Evolutionary conservation across 2,113 vertebrate genomes (phyloP), one percentile per base, ranked within the genome.

Genomic region (Neogale vison): DNA sequence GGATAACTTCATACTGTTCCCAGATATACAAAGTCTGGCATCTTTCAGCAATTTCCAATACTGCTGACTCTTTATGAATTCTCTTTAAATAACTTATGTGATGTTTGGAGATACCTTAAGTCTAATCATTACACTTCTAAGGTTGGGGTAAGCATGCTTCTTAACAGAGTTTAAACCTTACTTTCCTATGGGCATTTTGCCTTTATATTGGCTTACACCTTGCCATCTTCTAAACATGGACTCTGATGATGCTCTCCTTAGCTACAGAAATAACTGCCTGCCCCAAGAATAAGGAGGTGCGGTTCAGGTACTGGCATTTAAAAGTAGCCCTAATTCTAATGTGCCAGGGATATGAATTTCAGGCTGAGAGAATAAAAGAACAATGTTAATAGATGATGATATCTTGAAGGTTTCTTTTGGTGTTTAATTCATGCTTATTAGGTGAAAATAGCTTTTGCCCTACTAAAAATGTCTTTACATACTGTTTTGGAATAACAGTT

Each of bases 31-130:
- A 24, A 88, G 97, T 77, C 39, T 29, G 87, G 14, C 17, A 57
- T 71, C 82, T 94, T 88, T 96, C 39, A 90, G 10, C 26, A 89
- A 81, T 90, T 90, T 88, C 6, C 14, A 71, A 10, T 91, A 50
- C 13, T 36, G 79, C 79, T 63, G 39, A 63, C 26, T 45, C 57
- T 12, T 93, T 59, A 84, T 88, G 82, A 81, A 61, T 84, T 69
- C 3, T 61, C 31, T 90, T 96, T 52, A 96, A 67, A 88, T 72
- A 50, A 47, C 24, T 82, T 88, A 7, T 11, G 2, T 82, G n/a
- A 24, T 92, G 0, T 93, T 39, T 59, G 81, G 55, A 76, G 4
- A 94, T 6, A 45, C 13, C 1, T 3, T 7, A 1, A 39, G 29
- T 92, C 42, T 47, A 74, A n/a, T 59, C 67, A 92, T 13, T 76